phyloP scores from a whole-genome alignment of 35 echinoderm and acorn worm genomes.

The Nesometra sesokonis region DNA sequence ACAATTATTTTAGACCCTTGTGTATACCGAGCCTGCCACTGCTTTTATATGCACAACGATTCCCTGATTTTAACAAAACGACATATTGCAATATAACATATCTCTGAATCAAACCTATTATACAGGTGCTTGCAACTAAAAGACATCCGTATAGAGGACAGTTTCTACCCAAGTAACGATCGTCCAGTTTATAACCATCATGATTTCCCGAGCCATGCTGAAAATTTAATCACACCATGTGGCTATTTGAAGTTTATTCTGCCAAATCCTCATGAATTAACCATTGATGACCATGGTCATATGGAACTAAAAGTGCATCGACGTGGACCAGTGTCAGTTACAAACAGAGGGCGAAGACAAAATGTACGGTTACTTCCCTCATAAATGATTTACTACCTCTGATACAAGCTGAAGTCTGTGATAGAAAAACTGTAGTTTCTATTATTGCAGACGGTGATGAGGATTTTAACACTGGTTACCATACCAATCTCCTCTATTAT shows the following conservation, averaged over 20 bases:
- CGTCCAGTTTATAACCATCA: conserved; percentile 14
- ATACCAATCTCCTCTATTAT: conserved; percentile 27
- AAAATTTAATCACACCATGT: conserved; percentile 26
- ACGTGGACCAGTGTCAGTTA: not conserved
- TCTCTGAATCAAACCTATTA: too few species aligned
- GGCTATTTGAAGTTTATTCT: conserved; percentile 36
- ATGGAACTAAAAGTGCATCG: not conserved
- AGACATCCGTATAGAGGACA: not conserved
- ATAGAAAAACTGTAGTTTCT: not conserved
- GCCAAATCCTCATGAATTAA: not conserved
- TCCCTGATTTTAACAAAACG: too few species aligned
- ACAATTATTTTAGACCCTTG: too few species aligned
- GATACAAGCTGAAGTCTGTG: not conserved
- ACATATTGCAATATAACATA: too few species aligned
- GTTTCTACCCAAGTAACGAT: conserved; percentile 10
- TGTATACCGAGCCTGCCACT: too few species aligned
- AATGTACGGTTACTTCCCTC: conserved; percentile 24
- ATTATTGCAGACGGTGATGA: conserved; percentile 29
- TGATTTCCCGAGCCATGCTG: conserved; percentile 43
- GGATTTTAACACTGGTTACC: conserved; percentile 42
- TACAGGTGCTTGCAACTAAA: too few species aligned
- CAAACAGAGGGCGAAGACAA: conserved; percentile 5
- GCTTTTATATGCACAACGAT: too few species aligned
- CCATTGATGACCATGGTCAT: not conserved
- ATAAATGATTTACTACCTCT: conserved; percentile 31